These are phyloP conservation scores for Eulithis testata DNA, from an alignment of 2,888 invertebrate genomes.

Conservation along the genomic window DNA sequence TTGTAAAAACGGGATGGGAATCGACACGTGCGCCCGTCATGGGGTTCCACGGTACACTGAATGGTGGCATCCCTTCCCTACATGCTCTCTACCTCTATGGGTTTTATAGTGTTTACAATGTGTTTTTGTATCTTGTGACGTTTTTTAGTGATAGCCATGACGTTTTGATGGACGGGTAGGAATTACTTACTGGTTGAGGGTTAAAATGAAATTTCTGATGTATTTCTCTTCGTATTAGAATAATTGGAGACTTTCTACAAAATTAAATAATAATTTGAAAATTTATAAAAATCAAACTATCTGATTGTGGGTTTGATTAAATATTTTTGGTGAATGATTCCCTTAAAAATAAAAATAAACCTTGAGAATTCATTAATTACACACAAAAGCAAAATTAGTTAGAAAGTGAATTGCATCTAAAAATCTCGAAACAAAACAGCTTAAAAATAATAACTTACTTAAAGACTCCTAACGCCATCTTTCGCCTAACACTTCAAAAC, in stretches of 20 bases:
- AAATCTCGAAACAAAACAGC: neutral
- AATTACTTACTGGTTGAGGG: neutral
- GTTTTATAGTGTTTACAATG: conserved; percentile 37
- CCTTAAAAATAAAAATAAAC: too few species aligned
- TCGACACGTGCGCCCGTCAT: conserved; percentile 50
- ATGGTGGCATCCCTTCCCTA: conserved; percentile 29
- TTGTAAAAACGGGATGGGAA: conserved; percentile 21
- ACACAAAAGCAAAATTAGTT: too few species aligned
- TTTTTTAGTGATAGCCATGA: conserved; percentile 28
- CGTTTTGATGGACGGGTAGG: conserved; percentile 20
- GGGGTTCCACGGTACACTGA: conserved; percentile 59
- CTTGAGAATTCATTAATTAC: too few species aligned
- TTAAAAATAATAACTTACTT: neutral
- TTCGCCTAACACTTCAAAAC: neutral
- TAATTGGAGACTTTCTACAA: too few species aligned
- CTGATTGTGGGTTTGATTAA: too few species aligned
- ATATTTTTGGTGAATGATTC: too few species aligned
- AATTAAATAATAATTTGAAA: too few species aligned
- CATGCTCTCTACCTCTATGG: conserved; percentile 41
- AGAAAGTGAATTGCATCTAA: too few species aligned
- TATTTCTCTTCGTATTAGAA: neutral
- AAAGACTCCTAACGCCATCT: neutral
- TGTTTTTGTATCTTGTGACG: conserved; percentile 30
- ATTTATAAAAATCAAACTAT: too few species aligned
- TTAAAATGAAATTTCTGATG: neutral